Evolutionary conservation across 2,113 vertebrate species (phyloP), one percentile per base, ranked within the genome.

Genomic region (Barbus barbus): DNA sequence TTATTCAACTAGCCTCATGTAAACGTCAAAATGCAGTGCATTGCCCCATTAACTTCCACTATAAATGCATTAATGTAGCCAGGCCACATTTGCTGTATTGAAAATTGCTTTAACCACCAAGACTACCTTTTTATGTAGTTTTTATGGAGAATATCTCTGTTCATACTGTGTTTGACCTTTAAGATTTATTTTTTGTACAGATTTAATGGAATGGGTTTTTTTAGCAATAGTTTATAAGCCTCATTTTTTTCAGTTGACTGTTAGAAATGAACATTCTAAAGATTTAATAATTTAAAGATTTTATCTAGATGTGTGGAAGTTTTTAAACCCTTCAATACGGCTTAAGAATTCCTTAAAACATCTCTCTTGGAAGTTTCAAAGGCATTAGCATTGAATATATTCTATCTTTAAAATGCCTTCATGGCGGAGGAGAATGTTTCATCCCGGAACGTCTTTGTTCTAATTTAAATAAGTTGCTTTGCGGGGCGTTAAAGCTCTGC

Each of bases 401-500:
- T 80, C 69, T 73, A 67, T 41, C 28, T 26, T 74, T 65, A 63
- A 83, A 65, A 83, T 74, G 56, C 31, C 82, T 82, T 74, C 76
- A n/a, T 75, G 73, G 69, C 69, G 33, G 77, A 80, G 36, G n/a
- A 36, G 51, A 80, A 75, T 46, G 58, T 86, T 80, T 83, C 36
- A 83, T 83, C 44, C 67, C 26, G 44, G 44, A 36, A 69, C 28
- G 58, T 38, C 82, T 86, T 86, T 83, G 76, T 83, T 83, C 82
- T 80, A 28, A 80, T 58, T 83, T 60, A 80, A 86, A 83, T 80
- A 48, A 75, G 33, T 24, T 67, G 81, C 82, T 86, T 56, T 61
- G 22, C 24, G 77, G 81, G 75, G 33, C 72, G 65, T 53, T 56
- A 44, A 78, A 83, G 67, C 81, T 44, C 56, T 11, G 60, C 18